Evolutionary conservation across 2,113 vertebrate species (phyloP).

Genomic region (Dunckerocampus dactyliophorus): DNA sequence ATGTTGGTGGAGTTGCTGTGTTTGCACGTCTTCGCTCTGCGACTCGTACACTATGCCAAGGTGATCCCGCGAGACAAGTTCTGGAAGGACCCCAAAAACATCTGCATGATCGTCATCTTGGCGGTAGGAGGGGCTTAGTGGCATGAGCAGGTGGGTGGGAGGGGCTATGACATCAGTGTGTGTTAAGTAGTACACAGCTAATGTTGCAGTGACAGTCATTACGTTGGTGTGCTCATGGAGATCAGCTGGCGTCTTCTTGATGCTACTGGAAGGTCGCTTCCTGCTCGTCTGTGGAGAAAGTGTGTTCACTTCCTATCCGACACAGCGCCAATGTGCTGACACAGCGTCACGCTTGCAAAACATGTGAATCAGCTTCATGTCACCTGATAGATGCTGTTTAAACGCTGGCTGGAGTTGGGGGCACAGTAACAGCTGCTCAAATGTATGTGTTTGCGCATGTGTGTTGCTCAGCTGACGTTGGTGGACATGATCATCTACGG

Average conservation of each 20-base stretch:
- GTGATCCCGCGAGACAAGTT: conserved; percentile 80
- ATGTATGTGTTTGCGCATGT: neutral
- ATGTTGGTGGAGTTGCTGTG: conserved; percentile 80
- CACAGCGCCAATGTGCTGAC: neutral
- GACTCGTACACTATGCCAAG: conserved; percentile 83
- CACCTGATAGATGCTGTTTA: neutral
- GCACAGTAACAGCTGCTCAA: neutral
- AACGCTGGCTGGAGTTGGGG: neutral
- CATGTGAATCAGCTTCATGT: neutral
- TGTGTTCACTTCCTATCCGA: neutral
- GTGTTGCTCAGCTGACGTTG: conserved; percentile 76
- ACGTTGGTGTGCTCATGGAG: too few relatives aligned
- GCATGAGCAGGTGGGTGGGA: neutral
- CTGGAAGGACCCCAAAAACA: conserved; percentile 94
- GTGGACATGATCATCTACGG: conserved; percentile 80
- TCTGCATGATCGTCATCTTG: conserved; percentile 84
- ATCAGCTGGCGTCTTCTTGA: too few relatives aligned
- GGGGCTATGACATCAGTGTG: neutral
- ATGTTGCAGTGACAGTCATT: too few relatives aligned
- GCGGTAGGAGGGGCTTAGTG: conserved; percentile 33
- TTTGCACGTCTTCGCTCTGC: conserved; percentile 76
- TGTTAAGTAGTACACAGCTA: too few relatives aligned
- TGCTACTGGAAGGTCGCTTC: neutral
- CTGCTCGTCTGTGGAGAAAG: neutral
- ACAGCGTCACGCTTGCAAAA: neutral